A percentile compares a stretch with the other conserved stretches of the same genome.
phyloP scores from a whole-genome alignment of 1,140 invertebrate genomes.

The Danaus plexippus region DNA sequence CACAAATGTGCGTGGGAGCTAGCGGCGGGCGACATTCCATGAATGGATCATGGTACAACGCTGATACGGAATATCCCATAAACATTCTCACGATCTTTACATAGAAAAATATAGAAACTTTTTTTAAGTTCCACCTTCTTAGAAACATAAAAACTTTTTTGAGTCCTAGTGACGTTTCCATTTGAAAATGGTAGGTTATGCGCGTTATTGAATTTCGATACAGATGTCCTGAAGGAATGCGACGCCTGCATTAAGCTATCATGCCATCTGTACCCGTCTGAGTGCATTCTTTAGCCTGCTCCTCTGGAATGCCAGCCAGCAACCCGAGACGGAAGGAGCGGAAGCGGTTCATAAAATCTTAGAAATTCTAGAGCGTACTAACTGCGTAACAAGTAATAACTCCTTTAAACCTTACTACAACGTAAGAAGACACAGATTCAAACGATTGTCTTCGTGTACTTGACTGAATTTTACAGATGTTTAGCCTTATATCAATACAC shows the following conservation, averaged over 20 bases:
- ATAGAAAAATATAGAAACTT: constrained; percentile 7
- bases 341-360: constrained; percentile 61
- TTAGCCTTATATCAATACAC: constrained; percentile 24
- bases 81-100: constrained; percentile 22
- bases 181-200: too few species aligned
- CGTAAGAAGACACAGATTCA: constrained; percentile 5
- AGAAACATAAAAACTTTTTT: too few species aligned
- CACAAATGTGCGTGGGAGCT: constrained; percentile 60
- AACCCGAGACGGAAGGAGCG: constrained; percentile 69
- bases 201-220: background rate
- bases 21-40: constrained; percentile 34
- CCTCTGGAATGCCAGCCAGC: constrained; percentile 62
- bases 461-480: constrained; percentile 12
- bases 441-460: constrained; percentile 2
- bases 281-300: constrained; percentile 56
- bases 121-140: too few species aligned
- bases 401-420: constrained; percentile 12
- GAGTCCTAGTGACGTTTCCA: too few species aligned
- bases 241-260: constrained; percentile 52
- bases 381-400: background rate
- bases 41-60: constrained; percentile 36
- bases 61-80: constrained; percentile 37
- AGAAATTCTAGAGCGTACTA: constrained; percentile 26
- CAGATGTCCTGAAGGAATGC: constrained; percentile 19
- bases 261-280: constrained; percentile 45